Base-by-base conservation (phyloP, 1,140 invertebrate species). In the Aphelenchoides avenae region DNA sequence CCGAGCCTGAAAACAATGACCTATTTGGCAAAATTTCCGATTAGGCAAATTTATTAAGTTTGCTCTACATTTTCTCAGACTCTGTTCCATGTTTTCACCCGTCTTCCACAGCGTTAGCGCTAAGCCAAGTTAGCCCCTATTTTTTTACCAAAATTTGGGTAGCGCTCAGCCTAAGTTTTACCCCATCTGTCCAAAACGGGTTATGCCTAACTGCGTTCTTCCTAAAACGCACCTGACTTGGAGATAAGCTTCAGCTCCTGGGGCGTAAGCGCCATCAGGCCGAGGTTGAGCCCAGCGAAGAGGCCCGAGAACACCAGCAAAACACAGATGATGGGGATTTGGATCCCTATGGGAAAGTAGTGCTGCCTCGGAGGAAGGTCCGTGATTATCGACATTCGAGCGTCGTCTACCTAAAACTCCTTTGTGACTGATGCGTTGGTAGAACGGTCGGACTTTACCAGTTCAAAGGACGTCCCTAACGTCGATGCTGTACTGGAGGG, bases 191-290 rank as follows among this genome's bases (percentile, higher is more conserved):
- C n/a, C n/a, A 13, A 36, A 36, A 13, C 13, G n/a, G n/a, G n/a
- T 13, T 39, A 18, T 39, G 18, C 3, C 24, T 2, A 15, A 3
- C 15, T 39, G 15, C 24, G 34, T n/a, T n/a, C 15, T 18, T 18
- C 15, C 15, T 18, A 18, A 1, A 18, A 15, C 37, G 18, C 24
- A 39, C 37, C 37, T 64, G 44, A 57, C 0, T 68, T 62, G n/a
- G 33, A 34, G 31, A 63, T 61, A 9, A 63, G 52, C 29, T 44
- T 60, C 20, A 63, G 36, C 44, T 63, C 61, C 18, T 68, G 53
- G 5, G 53, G 44, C 11, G 64, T 62, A 70, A 97, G 80, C 0
- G 91, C 85, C 91, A 98, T 94, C 5, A 98, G 80, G 4, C 93
- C 93, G 1, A 97, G 81, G 78, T 96, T 98, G 5, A 98, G n/a